These are phyloP conservation scores for Danio rerio DNA, from an alignment of 2,113 vertebrate genomes.

Conservation along the genomic window GRCz12tu NC_133178.1:28697001-28697500, in stretches of 20 bases:
- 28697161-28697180: slow-evolving; percentile 44
- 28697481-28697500: not conserved
- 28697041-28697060: not conserved
- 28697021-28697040: not conserved
- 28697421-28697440: slow-evolving; percentile 8
- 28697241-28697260: slow-evolving; percentile 44
- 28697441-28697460: slow-evolving; percentile 1
- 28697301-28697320: not conserved
- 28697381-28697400: not conserved
- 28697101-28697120: slow-evolving; percentile 74
- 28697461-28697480: slow-evolving; percentile 16
- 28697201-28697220: slow-evolving; percentile 7
- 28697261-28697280: slow-evolving; percentile 69
- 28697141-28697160: slow-evolving; percentile 38
- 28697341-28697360: not conserved
- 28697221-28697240: slow-evolving; percentile 25
- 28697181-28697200: slow-evolving; percentile 47
- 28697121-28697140: slow-evolving; percentile 61
- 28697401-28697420: slow-evolving; percentile 25
- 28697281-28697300: not conserved
- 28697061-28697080: not conserved
- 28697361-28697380: not conserved
- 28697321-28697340: not conserved
- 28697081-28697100: not conserved
- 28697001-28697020: not conserved